These are phyloP conservation scores for Gallinago undulata DNA, from an alignment of 2,113 vertebrate genomes.

Conservation along the genomic window DNA sequence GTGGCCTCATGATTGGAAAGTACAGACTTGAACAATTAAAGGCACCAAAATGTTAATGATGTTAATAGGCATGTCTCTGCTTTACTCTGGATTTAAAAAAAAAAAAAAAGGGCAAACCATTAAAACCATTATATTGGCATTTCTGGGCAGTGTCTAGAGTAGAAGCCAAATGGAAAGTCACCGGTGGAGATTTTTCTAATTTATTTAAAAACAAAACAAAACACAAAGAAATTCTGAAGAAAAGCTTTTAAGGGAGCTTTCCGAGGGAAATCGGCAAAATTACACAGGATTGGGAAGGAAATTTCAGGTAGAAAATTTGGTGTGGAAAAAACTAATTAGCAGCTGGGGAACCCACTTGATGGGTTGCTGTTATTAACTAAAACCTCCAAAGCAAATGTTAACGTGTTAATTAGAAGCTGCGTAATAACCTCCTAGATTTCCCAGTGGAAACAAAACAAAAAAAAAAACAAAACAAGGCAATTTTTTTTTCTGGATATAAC, in stretches of 20 bases:
- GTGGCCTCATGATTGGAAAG: neutral
- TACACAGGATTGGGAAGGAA: neutral
- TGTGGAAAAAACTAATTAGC: conserved; percentile 17
- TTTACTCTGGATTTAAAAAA: neutral
- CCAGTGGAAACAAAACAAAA: neutral
- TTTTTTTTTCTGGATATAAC: neutral
- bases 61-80: neutral
- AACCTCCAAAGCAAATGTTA: conserved; percentile 54
- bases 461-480: neutral
- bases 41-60: neutral
- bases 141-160: neutral
- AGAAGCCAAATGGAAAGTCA: neutral
- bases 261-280: neutral
- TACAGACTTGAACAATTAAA: neutral
- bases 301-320: conserved; percentile 10
- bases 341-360: conserved; percentile 9
- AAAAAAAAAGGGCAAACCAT: neutral
- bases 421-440: conserved; percentile 49
- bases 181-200: neutral
- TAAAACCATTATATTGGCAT: neutral
- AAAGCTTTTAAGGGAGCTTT: neutral
- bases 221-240: neutral
- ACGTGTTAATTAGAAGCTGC: conserved; percentile 57
- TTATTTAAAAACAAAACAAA: neutral
- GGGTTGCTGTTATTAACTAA: conserved; percentile 41